Conservation (phyloP, 2,113 vertebrate species). For the Mola mola region DNA sequence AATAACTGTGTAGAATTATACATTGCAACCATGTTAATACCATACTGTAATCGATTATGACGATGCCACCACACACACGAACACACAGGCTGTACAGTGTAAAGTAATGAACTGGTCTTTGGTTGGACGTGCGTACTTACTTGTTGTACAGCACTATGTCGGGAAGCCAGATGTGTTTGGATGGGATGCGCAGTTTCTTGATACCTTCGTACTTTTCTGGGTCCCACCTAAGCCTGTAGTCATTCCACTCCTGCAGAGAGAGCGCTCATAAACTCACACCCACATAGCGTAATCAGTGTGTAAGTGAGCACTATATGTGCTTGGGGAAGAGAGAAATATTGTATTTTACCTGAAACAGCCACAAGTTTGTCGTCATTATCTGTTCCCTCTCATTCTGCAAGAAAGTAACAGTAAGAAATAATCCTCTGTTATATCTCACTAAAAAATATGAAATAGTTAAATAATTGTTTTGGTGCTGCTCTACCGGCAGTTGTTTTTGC, state of each 20-base stretch:
- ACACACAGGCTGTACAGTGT: background rate
- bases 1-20: slow-evolving; percentile 11
- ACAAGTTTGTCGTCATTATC: slow-evolving; percentile 86
- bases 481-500: background rate
- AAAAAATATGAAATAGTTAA: background rate
- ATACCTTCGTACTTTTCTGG: slow-evolving; percentile 83
- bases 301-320: background rate
- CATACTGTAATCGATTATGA: slow-evolving; percentile 5
- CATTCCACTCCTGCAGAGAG: slow-evolving; percentile 82
- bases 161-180: slow-evolving; percentile 84
- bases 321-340: background rate
- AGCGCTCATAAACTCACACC: background rate
- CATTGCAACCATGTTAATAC: background rate
- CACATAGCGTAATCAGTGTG: background rate
- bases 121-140: slow-evolving; percentile 59
- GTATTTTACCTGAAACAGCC: slow-evolving; percentile 81
- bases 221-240: slow-evolving; percentile 84
- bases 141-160: slow-evolving; percentile 87
- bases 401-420: background rate
- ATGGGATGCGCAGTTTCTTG: slow-evolving; percentile 82
- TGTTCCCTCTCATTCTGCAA: slow-evolving; percentile 85
- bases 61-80: background rate
- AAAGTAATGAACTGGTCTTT: background rate
- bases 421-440: no score
- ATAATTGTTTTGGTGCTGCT: background rate